phyloP scores from a whole-genome alignment of 2,113 vertebrate genomes.

The Martes martes region DNA sequence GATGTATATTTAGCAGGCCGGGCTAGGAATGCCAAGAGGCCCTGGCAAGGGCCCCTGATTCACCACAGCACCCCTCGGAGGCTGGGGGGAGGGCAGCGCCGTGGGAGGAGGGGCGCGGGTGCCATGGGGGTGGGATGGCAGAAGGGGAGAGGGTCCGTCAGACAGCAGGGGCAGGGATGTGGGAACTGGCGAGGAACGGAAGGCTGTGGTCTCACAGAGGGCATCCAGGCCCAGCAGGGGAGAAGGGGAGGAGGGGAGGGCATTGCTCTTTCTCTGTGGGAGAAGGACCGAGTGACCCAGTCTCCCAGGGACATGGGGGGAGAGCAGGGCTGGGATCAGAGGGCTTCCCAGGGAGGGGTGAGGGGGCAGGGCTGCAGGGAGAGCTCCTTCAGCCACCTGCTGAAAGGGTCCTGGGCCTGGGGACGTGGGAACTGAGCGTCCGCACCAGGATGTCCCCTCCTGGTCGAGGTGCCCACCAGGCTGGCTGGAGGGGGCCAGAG shows the following conservation, averaged over 20 bases:
- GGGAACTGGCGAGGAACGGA: not conserved
- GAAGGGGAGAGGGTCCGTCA: fast-evolving
- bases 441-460: not conserved
- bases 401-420: too few relatives aligned
- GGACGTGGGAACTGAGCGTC: fast-evolving
- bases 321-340: not conserved
- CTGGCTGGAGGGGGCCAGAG: not conserved
- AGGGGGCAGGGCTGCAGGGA: not conserved
- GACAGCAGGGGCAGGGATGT: not conserved
- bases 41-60: not conserved
- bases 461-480: fast-evolving
- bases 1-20: conserved; percentile 56
- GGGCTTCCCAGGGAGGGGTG: not conserved
- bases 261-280: not conserved
- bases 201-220: not conserved
- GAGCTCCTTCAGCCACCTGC: not conserved
- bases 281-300: not conserved
- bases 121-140: fast-evolving
- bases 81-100: fast-evolving
- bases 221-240: not conserved
- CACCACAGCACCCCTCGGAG: not conserved
- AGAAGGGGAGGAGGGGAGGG: not conserved
- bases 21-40: not conserved
- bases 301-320: too few relatives aligned
- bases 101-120: too few relatives aligned